Evolutionary conservation across 2,113 vertebrate species (phyloP), one percentile per base, ranked within the genome.

Genomic region (Sapajus apella): DNA sequence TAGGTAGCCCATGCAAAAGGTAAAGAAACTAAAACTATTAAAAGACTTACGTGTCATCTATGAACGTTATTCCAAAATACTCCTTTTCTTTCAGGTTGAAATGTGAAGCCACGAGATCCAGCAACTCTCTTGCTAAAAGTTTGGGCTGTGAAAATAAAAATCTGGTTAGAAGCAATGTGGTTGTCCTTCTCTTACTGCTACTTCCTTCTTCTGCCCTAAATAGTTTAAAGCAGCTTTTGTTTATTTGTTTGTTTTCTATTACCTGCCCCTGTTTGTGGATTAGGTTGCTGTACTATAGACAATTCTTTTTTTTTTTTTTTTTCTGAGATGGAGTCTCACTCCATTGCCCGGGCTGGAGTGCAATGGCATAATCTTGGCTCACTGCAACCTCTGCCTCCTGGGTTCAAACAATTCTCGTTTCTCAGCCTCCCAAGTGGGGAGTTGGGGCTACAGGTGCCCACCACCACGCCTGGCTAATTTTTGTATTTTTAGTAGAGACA

Each of bases 31-130:
- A 72, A 92, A 90, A 58, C 1, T 6, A 68, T 8, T 2, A 1
- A 92, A 86, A 76, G 12, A 99, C 99, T 99, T 98, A 99, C 99
- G 98, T 99, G 94, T 99, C 99, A 98, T 99, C 99, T 64, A 99
- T 98, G 96, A 99, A 99, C 0, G 99, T 99, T 98, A 99, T 99
- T 95, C 99, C 99, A 98, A 99, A 99, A 97, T 99, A 99, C 79
- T 99, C 99, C 96, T 99, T 99, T 97, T 99, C 99, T 96, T 99
- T 99, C 85, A 99, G 98, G 98, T 99, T 99, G 97, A 99, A 99
- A 98, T 99, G 99, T 0, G 99, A 99, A 7, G 99, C 99, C 98
- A 99, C 99, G 83, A 99, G 98, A 97, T 99, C 99, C 95, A 99
- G 94, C 88, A 99, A 98, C 64, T 99, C 99, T 72, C 99, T 99